Evolutionary conservation across 2,888 invertebrate species (phyloP).

Genomic region (Dichetophora obliterata): DNA sequence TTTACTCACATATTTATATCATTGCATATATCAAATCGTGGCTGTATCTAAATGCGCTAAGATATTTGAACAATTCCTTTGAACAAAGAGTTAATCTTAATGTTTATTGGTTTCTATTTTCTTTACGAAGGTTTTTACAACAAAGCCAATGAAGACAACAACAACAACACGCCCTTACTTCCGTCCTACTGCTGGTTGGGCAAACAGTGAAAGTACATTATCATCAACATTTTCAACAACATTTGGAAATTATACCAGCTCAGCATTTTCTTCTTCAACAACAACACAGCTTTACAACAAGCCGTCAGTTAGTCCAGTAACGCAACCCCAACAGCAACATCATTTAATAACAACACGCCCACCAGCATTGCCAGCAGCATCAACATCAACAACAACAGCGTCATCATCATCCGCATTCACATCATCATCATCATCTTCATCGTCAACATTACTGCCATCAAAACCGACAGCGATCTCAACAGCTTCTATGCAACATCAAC

Average conservation of each 20-base stretch:
- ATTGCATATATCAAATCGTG: too few species aligned
- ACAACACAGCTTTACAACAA: constrained; percentile 14
- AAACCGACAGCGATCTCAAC: constrained; percentile 46
- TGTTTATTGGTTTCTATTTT: background rate
- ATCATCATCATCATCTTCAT: constrained; percentile 33
- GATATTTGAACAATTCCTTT: background rate
- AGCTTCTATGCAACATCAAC: constrained; percentile 54
- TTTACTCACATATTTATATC: too few species aligned
- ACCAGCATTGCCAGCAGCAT: background rate
- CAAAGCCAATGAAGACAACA: constrained; percentile 53
- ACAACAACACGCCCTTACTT: constrained; percentile 52
- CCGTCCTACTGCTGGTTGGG: constrained; percentile 44
- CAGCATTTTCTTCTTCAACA: constrained; percentile 11
- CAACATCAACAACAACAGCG: constrained; percentile 27
- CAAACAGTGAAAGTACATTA: constrained; percentile 51
- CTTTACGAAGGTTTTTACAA: constrained; percentile 45
- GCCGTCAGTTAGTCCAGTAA: constrained; percentile 40
- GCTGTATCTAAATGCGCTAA: too few species aligned
- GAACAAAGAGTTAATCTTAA: background rate
- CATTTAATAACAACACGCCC: constrained; percentile 20
- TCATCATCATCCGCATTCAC: constrained; percentile 37
- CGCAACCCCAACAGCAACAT: constrained; percentile 31
- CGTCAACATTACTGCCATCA: constrained; percentile 35
- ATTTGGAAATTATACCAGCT: constrained; percentile 24
- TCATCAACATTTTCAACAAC: constrained; percentile 12